phyloP scores from a whole-genome alignment of 2,888 invertebrate genomes.

The Adelphocoris suturalis region DNA sequence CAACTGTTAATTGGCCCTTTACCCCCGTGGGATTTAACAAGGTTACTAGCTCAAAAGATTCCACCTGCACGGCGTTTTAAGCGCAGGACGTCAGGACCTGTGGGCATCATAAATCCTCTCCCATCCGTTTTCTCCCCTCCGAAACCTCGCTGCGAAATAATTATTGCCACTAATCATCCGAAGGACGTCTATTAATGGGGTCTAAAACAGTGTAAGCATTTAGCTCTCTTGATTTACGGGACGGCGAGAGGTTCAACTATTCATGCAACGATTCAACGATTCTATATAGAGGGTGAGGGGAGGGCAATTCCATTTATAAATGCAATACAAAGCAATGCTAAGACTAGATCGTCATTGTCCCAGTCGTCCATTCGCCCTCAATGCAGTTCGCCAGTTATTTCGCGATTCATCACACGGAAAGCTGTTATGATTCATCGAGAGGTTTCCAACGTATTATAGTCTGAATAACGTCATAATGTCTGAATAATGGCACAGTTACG shows the following conservation, averaged over 20 bases:
- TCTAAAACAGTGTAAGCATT: slow-evolving; percentile 60
- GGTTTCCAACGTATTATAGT: no score
- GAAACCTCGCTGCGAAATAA: slow-evolving; percentile 18
- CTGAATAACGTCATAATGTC: no score
- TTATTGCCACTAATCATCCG: slow-evolving; percentile 56
- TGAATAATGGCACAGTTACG: no score
- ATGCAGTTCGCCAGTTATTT: neutral
- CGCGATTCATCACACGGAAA: neutral
- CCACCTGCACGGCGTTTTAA: neutral
- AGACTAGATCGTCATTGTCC: slow-evolving; percentile 5
- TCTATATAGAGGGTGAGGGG: neutral
- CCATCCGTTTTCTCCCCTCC: neutral
- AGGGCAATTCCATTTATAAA: slow-evolving; percentile 36
- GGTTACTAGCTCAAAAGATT: neutral
- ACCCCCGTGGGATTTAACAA: neutral
- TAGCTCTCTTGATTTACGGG: slow-evolving; percentile 51
- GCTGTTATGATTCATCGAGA: neutral
- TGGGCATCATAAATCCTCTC: neutral
- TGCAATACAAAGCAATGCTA: slow-evolving; percentile 36
- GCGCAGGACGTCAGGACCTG: neutral
- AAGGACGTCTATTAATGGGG: slow-evolving; percentile 3
- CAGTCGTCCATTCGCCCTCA: neutral
- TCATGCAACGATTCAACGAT: neutral
- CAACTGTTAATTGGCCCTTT: neutral
- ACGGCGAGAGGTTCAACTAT: slow-evolving; percentile 29